phyloP scores from a whole-genome alignment of 2,797 vertebrate species.

The Enteromius anoplus region DNA sequence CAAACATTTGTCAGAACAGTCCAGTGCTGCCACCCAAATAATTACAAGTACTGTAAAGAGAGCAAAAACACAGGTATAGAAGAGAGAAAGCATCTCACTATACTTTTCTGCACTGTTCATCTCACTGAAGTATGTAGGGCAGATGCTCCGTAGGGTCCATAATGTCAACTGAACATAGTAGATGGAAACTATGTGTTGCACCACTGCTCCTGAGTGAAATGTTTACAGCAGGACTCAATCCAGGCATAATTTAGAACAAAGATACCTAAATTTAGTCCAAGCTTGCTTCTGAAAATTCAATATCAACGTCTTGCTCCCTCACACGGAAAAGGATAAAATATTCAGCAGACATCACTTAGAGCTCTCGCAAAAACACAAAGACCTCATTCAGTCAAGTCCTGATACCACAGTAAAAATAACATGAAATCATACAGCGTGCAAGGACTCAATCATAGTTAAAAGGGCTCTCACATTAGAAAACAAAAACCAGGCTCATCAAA shows the following conservation, averaged over 20 bases:
- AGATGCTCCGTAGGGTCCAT: slow-evolving; percentile 21
- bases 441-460: not conserved
- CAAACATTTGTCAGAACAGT: too few species aligned
- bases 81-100: not conserved
- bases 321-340: not conserved
- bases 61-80: slow-evolving; percentile 11
- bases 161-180: not conserved
- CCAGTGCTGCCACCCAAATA: not conserved
- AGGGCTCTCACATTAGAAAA: not conserved
- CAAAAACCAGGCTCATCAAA: not conserved
- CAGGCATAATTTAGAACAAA: slow-evolving; percentile 9
- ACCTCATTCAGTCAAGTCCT: slow-evolving; percentile 41
- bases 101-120: slow-evolving; percentile 14
- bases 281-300: slow-evolving; percentile 1
- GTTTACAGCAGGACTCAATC: slow-evolving; percentile 9
- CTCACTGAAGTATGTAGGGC: slow-evolving; percentile 31
- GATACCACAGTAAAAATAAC: slow-evolving; percentile 13
- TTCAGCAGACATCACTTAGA: slow-evolving; percentile 28
- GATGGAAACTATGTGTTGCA: not conserved
- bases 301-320: not conserved
- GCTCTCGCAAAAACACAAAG: slow-evolving; percentile 17
- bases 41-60: not conserved
- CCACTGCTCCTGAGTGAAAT: not conserved
- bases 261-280: slow-evolving; percentile 9
- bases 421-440: slow-evolving; percentile 22